These are phyloP conservation scores for Drymonia ruficornis DNA, from an alignment of 2,888 invertebrate genomes.

Conservation along the genomic window DNA sequence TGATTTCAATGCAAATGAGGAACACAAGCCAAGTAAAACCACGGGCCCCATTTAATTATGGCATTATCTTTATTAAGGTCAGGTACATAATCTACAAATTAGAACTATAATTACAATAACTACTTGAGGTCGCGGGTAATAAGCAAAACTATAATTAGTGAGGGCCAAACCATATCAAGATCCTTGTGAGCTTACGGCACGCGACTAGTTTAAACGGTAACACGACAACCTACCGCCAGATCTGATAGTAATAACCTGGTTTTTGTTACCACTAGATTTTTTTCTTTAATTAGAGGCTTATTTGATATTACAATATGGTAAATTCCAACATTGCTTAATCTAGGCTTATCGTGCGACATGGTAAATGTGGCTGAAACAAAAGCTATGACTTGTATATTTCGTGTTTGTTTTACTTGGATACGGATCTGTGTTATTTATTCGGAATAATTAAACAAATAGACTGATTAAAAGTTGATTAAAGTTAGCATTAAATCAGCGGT, in stretches of 20 bases:
- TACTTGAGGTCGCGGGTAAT: constrained; percentile 52
- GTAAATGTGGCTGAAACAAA: constrained; percentile 6
- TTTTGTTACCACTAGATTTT: constrained; percentile 54
- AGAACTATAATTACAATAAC: constrained; percentile 37
- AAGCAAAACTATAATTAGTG: constrained; percentile 76
- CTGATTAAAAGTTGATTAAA: neutral
- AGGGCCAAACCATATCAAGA: constrained; percentile 70
- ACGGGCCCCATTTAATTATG: neutral
- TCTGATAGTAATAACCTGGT: constrained; percentile 57
- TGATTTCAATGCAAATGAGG: too few relatives aligned
- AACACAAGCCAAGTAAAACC: neutral
- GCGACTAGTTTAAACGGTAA: constrained; percentile 68
- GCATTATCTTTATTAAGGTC: constrained; percentile 23
- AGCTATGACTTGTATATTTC: constrained; percentile 5
- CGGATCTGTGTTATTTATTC: constrained; percentile 9
- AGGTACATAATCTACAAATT: constrained; percentile 33
- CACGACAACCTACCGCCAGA: constrained; percentile 64
- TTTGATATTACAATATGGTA: constrained; percentile 35
- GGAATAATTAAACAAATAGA: constrained; percentile 1
- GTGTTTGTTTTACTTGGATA: constrained; percentile 7
- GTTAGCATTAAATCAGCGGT: neutral
- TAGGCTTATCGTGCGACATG: constrained; percentile 26
- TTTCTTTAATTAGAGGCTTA: constrained; percentile 40
- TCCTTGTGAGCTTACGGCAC: constrained; percentile 60
- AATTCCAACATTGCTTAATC: constrained; percentile 31